A percentile compares a stretch with the other conserved stretches of the same genome.
Conservation (phyloP, 2,113 vertebrate genomes). For the Oncorhynchus keta region DNA sequence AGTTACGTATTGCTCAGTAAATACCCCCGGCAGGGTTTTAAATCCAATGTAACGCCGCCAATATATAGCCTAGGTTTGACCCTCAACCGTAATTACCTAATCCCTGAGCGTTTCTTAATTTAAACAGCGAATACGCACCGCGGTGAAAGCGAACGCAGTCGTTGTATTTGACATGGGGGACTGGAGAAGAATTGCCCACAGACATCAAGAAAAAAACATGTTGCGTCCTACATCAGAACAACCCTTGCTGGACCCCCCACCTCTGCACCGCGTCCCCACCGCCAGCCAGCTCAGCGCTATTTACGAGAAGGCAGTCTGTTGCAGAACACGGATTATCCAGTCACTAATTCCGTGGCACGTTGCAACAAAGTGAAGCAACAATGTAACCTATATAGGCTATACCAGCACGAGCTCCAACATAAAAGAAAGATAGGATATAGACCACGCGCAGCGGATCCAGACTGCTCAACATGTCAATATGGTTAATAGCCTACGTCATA, state of each 20-base stretch:
- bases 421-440: constrained; percentile 1
- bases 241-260: constrained; percentile 38
- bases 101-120: constrained; percentile 49
- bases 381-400: constrained; percentile 27
- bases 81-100: constrained; percentile 60
- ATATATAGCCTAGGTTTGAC: constrained; percentile 54
- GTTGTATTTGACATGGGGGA: constrained; percentile 3
- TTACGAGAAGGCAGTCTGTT: constrained; percentile 73
- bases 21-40: constrained; percentile 17
- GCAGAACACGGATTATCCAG: constrained; percentile 71
- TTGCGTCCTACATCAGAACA: constrained; percentile 18
- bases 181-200: background rate
- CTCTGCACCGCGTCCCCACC: constrained; percentile 15
- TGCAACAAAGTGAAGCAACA: constrained; percentile 55
- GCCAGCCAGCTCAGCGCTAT: constrained; percentile 64
- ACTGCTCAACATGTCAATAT: constrained; percentile 51
- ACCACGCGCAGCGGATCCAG: background rate
- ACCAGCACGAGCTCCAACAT: constrained; percentile 23
- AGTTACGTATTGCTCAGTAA: too few relatives aligned
- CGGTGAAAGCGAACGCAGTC: constrained; percentile 5
- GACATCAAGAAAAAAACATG: constrained; percentile 27
- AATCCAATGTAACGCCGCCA: constrained; percentile 49
- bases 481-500: constrained; percentile 31
- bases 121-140: constrained; percentile 22
- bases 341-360: constrained; percentile 56